Base-by-base conservation (phyloP, 2,888 invertebrate genomes). In the Drosophila birchii region DNA sequence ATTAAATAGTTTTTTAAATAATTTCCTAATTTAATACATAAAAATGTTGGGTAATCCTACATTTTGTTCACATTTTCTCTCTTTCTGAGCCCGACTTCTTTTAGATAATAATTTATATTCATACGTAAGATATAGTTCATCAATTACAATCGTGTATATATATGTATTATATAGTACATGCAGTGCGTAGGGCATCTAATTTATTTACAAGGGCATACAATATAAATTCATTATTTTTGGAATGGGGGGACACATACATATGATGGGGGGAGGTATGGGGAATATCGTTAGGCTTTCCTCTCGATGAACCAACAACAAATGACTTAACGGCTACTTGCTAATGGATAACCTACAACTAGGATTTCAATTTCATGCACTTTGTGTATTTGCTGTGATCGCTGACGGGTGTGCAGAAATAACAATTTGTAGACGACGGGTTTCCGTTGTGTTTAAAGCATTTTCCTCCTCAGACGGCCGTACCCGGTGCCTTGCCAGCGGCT, bases 241-340 rank as follows among this genome's bases (percentile, higher is more conserved):
- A 51, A 23, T 44, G 38, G 56, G 66, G 66, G 62, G 43, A 41
- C 36, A 20, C 44, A 44, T 16, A 44, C 43, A 36, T 12, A 45
- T 51, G 47, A 32, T 68, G 39, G 61, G 39, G 61, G n/a, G 38
- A 36, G 44, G 9, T 26, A 45, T 66, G 53, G 36, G 36, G 39
- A 81, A 81, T 83, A 86, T 82, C 86, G 79, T 79, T 81, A 82
- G 84, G 81, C 70, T 75, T 75, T 77, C 51, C 70, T 83, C 64
- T 57, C 76, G 71, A 81, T 85, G 80, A 72, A 78, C 87, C 86
- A 84, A 84, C 84, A 86, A 85, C 84, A 85, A 70, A 75, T 67
- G 74, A 79, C 70, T 76, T 86, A 86, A 23, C n/a, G 3, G 29
- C 23, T 76, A 84, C 58, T 53, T 66, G 58, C 67, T 77, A 83